These are phyloP conservation scores for Okapia johnstoni DNA, from an alignment of 2,113 vertebrate species.

Conservation along the genomic window DNA sequence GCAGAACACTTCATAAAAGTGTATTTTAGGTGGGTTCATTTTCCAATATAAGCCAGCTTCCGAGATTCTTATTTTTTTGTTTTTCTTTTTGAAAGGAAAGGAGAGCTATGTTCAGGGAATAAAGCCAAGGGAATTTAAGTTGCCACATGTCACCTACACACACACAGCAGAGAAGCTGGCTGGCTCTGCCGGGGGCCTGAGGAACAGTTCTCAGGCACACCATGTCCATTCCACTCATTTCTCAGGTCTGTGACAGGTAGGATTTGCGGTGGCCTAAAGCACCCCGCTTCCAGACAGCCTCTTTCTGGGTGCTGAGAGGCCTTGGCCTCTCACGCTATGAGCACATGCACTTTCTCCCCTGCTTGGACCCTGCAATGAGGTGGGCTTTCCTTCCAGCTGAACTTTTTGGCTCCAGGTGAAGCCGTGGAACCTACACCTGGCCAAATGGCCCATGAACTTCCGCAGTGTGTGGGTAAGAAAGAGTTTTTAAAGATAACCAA, in stretches of 20 bases:
- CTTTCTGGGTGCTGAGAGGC: neutral
- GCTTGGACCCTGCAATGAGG: neutral
- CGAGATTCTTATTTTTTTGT: neutral
- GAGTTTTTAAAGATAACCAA: neutral
- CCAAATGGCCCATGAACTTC: neutral
- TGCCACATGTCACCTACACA: neutral
- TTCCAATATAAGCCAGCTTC: constrained; percentile 33
- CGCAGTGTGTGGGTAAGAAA: neutral
- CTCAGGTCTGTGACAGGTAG: neutral
- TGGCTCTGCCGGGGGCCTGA: neutral
- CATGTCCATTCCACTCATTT: neutral
- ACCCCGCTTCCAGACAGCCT: neutral
- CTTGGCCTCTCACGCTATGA: neutral
- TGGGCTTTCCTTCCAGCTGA: neutral
- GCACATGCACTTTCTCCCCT: neutral
- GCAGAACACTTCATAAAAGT: constrained; percentile 41
- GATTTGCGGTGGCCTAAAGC: neutral
- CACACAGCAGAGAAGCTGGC: neutral
- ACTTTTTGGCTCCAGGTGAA: neutral
- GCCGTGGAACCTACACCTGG: neutral
- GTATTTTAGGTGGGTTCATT: constrained; percentile 24
- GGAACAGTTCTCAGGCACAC: neutral
- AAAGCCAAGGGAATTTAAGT: neutral
- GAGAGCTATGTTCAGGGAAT: neutral
- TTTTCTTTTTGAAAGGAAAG: neutral